Percentiles rank a stretch among this genome's conserved stretches.
Conservation (phyloP, 2,113 vertebrate genomes). For the Tetrax tetrax region DNA sequence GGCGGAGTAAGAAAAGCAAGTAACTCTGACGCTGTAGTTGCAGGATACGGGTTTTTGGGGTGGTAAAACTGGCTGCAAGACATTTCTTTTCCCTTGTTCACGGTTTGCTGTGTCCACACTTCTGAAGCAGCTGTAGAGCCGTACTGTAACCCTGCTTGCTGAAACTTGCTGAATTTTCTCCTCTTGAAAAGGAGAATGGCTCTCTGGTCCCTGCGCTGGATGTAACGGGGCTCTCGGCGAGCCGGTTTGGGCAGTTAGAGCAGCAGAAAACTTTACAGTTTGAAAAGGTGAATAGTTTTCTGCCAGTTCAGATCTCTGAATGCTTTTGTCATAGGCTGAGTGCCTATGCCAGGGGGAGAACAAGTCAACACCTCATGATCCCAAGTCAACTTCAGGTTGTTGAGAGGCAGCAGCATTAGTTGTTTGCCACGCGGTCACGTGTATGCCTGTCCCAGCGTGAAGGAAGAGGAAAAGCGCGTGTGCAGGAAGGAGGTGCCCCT, state of each 20-base stretch:
- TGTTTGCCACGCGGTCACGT: fast-evolving
- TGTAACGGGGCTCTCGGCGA: fast-evolving
- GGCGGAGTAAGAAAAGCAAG: neutral
- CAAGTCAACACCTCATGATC: fast-evolving
- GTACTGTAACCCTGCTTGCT: neutral
- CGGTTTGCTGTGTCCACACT: fast-evolving
- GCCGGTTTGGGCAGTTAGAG: neutral
- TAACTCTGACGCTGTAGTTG: neutral
- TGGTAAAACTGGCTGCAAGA: neutral
- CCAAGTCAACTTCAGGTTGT: neutral
- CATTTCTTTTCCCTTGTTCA: fast-evolving
- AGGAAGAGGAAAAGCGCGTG: neutral
- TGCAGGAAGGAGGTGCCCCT: neutral
- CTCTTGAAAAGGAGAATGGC: neutral
- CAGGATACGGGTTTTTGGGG: neutral
- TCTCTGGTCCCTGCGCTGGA: neutral
- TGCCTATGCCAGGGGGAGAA: neutral
- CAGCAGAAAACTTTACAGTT: neutral
- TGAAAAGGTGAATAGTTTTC: neutral
- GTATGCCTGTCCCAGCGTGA: fast-evolving
- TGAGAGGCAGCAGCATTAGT: neutral
- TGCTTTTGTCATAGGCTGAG: too few relatives aligned
- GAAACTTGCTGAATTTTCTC: too few relatives aligned
- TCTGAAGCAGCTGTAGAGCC: neutral
- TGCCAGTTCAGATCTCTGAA: too few relatives aligned